Conservation (phyloP, 2,888 invertebrate genomes). For the Silvanus unidentatus region DNA sequence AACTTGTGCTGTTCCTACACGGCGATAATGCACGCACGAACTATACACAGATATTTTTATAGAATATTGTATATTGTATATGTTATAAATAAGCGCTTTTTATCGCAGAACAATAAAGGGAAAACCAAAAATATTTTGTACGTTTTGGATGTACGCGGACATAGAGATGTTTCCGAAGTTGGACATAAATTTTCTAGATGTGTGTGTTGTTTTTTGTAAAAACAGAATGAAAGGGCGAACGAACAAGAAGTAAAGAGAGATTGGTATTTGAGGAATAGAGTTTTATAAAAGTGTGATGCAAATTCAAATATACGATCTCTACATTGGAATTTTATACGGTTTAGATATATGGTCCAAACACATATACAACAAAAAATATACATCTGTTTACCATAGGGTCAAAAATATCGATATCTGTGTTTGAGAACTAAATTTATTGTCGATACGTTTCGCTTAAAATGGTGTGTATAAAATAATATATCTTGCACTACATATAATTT, state of each 20-base stretch:
- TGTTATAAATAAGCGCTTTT: constrained; percentile 10
- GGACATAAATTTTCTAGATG: constrained; percentile 25
- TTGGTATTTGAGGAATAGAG: constrained; percentile 26
- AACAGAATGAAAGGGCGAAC: not conserved
- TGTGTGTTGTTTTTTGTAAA: constrained; percentile 13
- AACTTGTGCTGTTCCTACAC: too few relatives aligned
- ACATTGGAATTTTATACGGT: constrained; percentile 29
- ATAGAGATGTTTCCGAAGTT: constrained; percentile 11
- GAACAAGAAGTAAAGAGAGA: constrained; percentile 9
- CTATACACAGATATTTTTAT: too few relatives aligned
- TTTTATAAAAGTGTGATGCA: constrained; percentile 29
- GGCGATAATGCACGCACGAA: too few relatives aligned
- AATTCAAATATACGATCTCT: constrained; percentile 27
- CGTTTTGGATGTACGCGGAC: not conserved
- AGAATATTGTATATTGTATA: too few relatives aligned
- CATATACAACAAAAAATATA: constrained; percentile 27
- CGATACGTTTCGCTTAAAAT: constrained; percentile 5
- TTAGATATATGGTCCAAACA: constrained; percentile 24
- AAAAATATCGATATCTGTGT: constrained; percentile 32
- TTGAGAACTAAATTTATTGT: constrained; percentile 30
- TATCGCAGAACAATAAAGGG: constrained; percentile 2
- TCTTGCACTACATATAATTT: not conserved
- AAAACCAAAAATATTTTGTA: not conserved
- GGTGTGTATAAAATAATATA: constrained; percentile 1
- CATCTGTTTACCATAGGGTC: constrained; percentile 32